Base-by-base conservation (phyloP, 2,797 vertebrate species). In the Rhodeus uyekii region DNA sequence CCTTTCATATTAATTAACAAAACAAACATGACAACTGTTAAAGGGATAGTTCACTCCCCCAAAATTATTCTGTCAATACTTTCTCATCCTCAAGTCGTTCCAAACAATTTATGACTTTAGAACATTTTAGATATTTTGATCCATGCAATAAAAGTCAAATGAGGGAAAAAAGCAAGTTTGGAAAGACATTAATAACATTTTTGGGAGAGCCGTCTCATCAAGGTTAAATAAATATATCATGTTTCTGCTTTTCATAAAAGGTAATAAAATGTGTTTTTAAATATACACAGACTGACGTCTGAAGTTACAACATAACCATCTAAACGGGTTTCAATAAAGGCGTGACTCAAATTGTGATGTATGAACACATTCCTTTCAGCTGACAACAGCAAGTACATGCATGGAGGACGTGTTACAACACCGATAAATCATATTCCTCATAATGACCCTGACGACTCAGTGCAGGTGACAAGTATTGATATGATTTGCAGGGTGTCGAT, bases 311-410 rank as follows among this genome's bases (percentile, higher is more conserved):
- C 82, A 82, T 82, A 74, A 65, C 72, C 75, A 16, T 3, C 81
- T 22, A 53, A 82, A 84, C 72, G 29, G 50, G 48, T 82, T 84
- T 50, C 19, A 72, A 69, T 76, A 78, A 63, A 14, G 19, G 61
- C 34, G 18, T 5, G 82, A 69, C 64, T 77, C 73, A n/a, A n/a
- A n/a, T n/a, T n/a, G n/a, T n/a, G n/a, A n/a, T n/a, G n/a, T n/a
- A n/a, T n/a, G n/a, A n/a, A n/a, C n/a, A 83, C 80, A 74, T 81
- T 79, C 82, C 79, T 84, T 13, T 42, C 74, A 42, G 83, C 38
- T 58, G 5, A 74, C 29, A 55, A 32, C 63, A 76, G 67, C 9
- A 39, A 64, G 69, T 53, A 1, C 36, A 39, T 78, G 82, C 83
- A 80, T 68, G 69, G 19, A 71, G 24, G 68, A 61, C 78, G 69